Conservation (phyloP, 2,113 vertebrate species). For the Tor tambroides region DNA sequence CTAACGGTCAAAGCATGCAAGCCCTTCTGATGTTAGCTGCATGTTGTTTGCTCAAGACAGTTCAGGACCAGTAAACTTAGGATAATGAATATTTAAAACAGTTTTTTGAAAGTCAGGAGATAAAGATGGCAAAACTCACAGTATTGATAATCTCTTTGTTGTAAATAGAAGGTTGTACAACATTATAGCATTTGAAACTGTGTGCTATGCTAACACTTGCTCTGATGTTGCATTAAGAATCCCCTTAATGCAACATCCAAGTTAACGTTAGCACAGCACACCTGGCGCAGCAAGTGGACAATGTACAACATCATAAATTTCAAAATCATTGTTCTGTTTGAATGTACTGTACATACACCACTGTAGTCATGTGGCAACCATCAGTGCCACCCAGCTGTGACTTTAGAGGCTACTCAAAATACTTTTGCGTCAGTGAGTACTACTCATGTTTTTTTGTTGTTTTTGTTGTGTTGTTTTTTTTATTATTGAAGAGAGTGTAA, state of each 20-base stretch:
- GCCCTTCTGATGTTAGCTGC: background rate
- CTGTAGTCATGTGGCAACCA: background rate
- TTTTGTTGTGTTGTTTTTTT: too few relatives aligned
- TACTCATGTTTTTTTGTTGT: background rate
- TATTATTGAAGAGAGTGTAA: background rate
- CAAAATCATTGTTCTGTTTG: background rate
- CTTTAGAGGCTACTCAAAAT: background rate
- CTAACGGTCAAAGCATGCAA: background rate
- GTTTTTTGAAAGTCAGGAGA: background rate
- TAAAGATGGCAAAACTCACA: background rate
- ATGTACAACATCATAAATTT: background rate
- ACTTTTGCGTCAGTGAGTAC: background rate
- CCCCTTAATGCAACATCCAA: too few relatives aligned
- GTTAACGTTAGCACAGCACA: too few relatives aligned
- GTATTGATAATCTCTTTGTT: background rate
- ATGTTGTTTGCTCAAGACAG: background rate
- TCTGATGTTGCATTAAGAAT: background rate
- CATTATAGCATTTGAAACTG: background rate
- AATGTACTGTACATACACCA: background rate
- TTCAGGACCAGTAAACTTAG: background rate
- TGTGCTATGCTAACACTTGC: background rate
- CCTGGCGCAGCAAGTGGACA: background rate
- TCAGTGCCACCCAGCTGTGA: background rate
- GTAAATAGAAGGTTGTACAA: background rate
- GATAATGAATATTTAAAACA: background rate